Evolutionary conservation across 1,140 invertebrate genomes (phyloP).

Genomic region (Drosophila ironensis): DNA sequence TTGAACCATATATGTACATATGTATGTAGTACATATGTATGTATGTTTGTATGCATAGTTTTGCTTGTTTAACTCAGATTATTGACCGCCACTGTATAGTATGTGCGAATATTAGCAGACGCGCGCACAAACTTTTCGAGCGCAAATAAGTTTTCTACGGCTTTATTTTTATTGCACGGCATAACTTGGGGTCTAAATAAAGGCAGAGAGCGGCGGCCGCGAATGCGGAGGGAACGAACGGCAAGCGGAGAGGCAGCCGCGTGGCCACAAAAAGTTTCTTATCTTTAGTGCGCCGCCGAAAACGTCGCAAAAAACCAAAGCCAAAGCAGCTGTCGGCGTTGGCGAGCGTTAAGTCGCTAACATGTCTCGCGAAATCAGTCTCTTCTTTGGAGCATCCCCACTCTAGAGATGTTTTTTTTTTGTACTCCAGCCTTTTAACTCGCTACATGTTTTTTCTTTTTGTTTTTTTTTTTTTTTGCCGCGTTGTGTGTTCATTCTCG

Average conservation of each 20-base stretch:
- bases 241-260: slow-evolving; percentile 13
- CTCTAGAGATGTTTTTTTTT: background rate
- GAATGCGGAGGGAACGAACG: slow-evolving; percentile 3
- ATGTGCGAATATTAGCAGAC: background rate
- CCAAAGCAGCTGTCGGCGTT: slow-evolving; percentile 11
- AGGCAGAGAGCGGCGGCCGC: slow-evolving; percentile 2
- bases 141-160: slow-evolving; percentile 58
- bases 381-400: background rate
- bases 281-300: slow-evolving; percentile 29
- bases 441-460: slow-evolving; percentile 9
- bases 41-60: too few species aligned
- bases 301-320: slow-evolving; percentile 21
- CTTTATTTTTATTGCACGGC: slow-evolving; percentile 61
- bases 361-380: background rate
- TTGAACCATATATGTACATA: too few species aligned
- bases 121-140: slow-evolving; percentile 38
- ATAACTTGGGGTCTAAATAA: slow-evolving; percentile 66
- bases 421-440: background rate
- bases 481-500: background rate
- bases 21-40: too few species aligned
- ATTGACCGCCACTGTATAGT: background rate
- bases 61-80: too few species aligned
- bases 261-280: slow-evolving; percentile 32
- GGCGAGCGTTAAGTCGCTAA: slow-evolving; percentile 7
- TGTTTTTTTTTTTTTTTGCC: slow-evolving; percentile 15